Evolutionary conservation across 2,113 vertebrate species (phyloP), one percentile per base, ranked within the genome.

Genomic region (Chionis minor): DNA sequence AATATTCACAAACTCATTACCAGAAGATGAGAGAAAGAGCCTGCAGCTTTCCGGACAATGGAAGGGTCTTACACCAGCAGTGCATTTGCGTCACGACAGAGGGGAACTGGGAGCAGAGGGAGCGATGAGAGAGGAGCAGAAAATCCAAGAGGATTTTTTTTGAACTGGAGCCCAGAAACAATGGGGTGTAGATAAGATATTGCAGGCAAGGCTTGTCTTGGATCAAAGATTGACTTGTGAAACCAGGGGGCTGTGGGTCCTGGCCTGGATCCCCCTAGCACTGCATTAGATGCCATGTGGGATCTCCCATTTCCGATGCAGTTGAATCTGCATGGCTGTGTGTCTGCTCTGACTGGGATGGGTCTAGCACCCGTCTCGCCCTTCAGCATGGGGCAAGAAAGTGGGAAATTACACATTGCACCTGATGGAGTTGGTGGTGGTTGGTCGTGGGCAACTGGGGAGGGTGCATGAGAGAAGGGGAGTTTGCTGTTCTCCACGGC

Each of bases 311-410:
- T 89, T 65, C 91, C 52, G 42, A 7, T 79, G n/a, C 38, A 42
- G 55, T 8, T 42, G 56, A 22, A 52, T 49, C 51, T 30, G 14
- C n/a, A 45, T 40, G 69, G 26, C 32, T 42, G 1, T 0, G 0
- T 79, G 16, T 33, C 58, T 63, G 35, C 38, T 66, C 27, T 70
- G 35, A 5, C 2, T 0, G 0, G 26, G 20, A 24, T 55, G 47
- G 35, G 16, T 8, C 10, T 35, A 33, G 28, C 73, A 27, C n/a
- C 84, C 0, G 0, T 80, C 58, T 66, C 1, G 1, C 55, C 67
- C 33, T 35, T 58, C 61, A 26, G 63, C 21, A 8, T 9, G 13
- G 30, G 33, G 27, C 0, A 0, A 73, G 66, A 69, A 91, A 49
- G 17, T 91, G 54, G 33, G 69, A 73, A 67, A 33, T 71, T 3